Evolutionary conservation across 1,140 invertebrate species (phyloP).

Genomic region (Trachymyrmex septentrionalis): DNA sequence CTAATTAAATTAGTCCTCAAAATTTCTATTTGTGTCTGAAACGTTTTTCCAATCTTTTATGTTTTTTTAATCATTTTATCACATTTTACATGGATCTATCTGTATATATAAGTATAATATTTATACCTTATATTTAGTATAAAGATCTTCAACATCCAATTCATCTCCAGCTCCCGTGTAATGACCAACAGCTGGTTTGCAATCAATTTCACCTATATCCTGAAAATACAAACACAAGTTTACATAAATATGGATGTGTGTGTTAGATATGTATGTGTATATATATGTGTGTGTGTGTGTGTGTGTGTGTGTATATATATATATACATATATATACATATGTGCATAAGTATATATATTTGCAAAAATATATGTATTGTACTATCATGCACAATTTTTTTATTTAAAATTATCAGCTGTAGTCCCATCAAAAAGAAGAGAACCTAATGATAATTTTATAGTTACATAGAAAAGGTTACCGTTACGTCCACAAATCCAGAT

Average conservation of each 20-base stretch:
- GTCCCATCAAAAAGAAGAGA: slow-evolving; percentile 23
- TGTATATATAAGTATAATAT: not conserved
- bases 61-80: no score
- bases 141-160: slow-evolving; percentile 95
- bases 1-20: no score
- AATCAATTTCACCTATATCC: slow-evolving; percentile 89
- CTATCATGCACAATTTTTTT: not conserved
- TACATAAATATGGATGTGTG: not conserved
- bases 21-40: no score
- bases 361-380: not conserved
- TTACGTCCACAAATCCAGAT: not conserved
- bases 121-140: slow-evolving; percentile 96
- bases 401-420: slow-evolving; percentile 48
- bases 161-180: slow-evolving; percentile 89
- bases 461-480: slow-evolving; percentile 7
- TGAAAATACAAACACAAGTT: slow-evolving; percentile 77
- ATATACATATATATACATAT: no score
- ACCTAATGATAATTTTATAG: not conserved
- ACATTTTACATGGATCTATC: no score
- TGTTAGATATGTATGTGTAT: no score
- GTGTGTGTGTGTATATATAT: no score
- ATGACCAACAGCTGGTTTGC: slow-evolving; percentile 87
- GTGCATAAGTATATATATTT: no score
- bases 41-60: no score
- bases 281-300: no score